Conservation (phyloP, 2,888 invertebrate genomes). For the Sesia bembeciformis region DNA sequence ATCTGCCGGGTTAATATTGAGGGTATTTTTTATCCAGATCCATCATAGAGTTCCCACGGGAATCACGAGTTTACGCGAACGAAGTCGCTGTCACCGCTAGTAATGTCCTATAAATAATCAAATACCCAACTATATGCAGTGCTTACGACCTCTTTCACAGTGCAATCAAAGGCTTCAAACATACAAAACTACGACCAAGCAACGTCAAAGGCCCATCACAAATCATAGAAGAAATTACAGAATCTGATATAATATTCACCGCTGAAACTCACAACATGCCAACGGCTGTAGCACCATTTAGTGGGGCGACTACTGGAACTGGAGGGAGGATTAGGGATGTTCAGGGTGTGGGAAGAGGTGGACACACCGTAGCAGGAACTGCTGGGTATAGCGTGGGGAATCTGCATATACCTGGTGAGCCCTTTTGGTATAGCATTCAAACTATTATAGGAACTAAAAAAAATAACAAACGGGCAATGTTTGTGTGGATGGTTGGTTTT, state of each 20-base stretch:
- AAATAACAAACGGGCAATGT: too few relatives aligned
- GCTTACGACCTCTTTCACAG: conserved; percentile 55
- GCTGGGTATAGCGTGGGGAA: conserved; percentile 98
- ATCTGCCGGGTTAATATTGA: too few relatives aligned
- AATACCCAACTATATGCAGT: too few relatives aligned
- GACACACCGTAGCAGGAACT: conserved; percentile 94
- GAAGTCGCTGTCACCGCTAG: too few relatives aligned
- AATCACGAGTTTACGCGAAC: too few relatives aligned
- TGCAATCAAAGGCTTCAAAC: conserved; percentile 89
- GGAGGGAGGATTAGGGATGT: conserved; percentile 97
- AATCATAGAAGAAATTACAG: conserved; percentile 73
- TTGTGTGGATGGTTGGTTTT: too few relatives aligned
- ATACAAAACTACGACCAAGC: conserved; percentile 79
- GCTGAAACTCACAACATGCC: conserved; percentile 99
- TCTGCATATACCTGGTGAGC: conserved; percentile 89
- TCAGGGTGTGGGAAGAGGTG: conserved; percentile 95
- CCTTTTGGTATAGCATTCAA: background rate
- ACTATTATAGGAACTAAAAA: too few relatives aligned
- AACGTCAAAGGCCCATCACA: conserved; percentile 73
- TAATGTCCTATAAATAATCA: too few relatives aligned
- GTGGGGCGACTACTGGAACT: conserved; percentile 98
- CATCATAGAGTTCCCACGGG: too few relatives aligned
- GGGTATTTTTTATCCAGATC: too few relatives aligned
- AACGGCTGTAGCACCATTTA: conserved; percentile 97
- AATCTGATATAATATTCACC: conserved; percentile 95